Conservation (phyloP, 2,888 invertebrate genomes). For the Tinea trinotella region DNA sequence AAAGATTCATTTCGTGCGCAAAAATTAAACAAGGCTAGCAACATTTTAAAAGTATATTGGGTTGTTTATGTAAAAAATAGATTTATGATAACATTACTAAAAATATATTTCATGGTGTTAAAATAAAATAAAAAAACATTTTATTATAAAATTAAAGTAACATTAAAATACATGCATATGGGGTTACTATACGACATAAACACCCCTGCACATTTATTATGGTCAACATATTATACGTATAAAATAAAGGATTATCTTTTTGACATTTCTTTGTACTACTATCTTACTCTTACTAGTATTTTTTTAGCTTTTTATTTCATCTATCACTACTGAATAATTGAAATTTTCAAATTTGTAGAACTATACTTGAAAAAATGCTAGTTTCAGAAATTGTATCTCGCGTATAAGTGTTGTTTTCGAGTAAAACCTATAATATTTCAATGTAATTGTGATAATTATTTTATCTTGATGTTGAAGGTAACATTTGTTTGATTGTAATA, state of each 20-base stretch:
- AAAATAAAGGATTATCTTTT: neutral
- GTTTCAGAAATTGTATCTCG: neutral
- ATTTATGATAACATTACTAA: no score
- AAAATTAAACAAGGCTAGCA: neutral
- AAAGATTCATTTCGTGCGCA: slow-evolving; percentile 7
- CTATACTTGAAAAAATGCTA: slow-evolving; percentile 14
- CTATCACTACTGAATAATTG: no score
- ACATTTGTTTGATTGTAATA: neutral
- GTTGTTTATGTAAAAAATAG: neutral
- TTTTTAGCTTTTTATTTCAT: no score
- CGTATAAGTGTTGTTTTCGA: slow-evolving; percentile 3
- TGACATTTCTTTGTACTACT: neutral
- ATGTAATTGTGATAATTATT: slow-evolving; percentile 11
- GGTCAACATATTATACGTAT: neutral
- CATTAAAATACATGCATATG: neutral
- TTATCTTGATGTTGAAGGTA: slow-evolving; percentile 15
- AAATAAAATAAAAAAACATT: neutral
- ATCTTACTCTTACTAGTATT: neutral
- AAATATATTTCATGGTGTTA: neutral
- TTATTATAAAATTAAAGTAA: neutral
- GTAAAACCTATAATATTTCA: neutral
- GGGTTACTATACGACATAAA: neutral
- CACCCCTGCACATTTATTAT: neutral
- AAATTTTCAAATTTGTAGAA: no score
- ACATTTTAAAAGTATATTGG: neutral